Conservation (phyloP, 2,888 invertebrate genomes). For the Amphipyra berbera region DNA sequence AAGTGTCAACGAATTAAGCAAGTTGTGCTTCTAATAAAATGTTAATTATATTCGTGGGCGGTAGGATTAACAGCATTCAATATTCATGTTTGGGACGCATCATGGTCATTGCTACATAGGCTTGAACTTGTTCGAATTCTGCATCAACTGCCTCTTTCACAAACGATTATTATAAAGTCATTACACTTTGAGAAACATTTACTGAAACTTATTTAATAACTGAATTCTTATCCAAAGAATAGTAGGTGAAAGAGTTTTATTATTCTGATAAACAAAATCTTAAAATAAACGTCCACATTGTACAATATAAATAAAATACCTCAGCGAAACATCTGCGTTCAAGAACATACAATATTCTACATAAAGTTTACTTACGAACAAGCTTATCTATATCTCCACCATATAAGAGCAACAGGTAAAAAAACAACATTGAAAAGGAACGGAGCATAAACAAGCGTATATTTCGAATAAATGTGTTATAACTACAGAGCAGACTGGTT, state of each 20-base stretch:
- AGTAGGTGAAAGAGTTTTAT: too few species aligned
- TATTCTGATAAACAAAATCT: not conserved
- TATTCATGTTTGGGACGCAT: too few species aligned
- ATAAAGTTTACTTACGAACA: constrained; percentile 37
- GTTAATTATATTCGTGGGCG: not conserved
- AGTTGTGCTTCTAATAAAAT: not conserved
- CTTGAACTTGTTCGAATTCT: too few species aligned
- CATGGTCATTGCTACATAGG: too few species aligned
- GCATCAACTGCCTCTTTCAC: too few species aligned
- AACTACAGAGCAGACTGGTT: constrained; percentile 50
- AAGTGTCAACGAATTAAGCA: constrained; percentile 15
- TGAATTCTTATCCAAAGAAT: too few species aligned
- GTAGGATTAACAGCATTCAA: too few species aligned
- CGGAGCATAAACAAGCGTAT: constrained; percentile 41
- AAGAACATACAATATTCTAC: constrained; percentile 12
- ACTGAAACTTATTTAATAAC: too few species aligned
- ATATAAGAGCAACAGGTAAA: constrained; percentile 47
- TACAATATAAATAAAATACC: constrained; percentile 4
- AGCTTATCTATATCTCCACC: constrained; percentile 44
- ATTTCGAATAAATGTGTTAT: constrained; percentile 49
- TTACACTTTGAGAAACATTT: too few species aligned
- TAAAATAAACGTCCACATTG: not conserved
- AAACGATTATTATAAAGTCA: too few species aligned
- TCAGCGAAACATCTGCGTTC: constrained; percentile 7
- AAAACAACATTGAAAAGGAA: constrained; percentile 43